Evolutionary conservation across 2,113 vertebrate genomes (phyloP).

Genomic region (Phalacrocorax aristotelis): DNA sequence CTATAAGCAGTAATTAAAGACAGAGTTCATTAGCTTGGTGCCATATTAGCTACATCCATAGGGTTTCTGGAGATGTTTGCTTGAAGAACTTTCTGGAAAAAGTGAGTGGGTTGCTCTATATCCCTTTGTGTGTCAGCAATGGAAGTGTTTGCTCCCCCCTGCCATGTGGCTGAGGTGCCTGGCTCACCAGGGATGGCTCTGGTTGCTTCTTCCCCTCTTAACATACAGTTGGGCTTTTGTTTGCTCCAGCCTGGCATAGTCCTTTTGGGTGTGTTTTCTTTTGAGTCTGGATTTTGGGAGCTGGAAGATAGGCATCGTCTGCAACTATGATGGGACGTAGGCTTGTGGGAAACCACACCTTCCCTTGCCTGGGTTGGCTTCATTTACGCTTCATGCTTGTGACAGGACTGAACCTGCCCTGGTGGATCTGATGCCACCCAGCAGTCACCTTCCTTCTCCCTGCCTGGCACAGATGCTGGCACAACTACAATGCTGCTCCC

Average conservation of each 20-base stretch:
- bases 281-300: not conserved
- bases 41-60: not conserved
- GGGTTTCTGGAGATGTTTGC: not conserved
- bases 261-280: not conserved
- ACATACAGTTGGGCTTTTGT: not conserved
- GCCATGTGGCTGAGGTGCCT: not conserved
- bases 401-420: not conserved
- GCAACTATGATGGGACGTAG: not conserved
- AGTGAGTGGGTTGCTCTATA: not conserved
- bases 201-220: not conserved
- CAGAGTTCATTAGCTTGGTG: not conserved
- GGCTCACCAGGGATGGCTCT: rapidly evolving
- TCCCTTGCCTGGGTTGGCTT: not conserved
- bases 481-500: not conserved
- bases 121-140: not conserved
- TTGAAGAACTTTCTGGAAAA: not conserved
- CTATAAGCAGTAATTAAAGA: not conserved
- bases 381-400: not conserved
- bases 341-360: not conserved
- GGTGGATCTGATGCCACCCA: not conserved
- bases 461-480: constrained; percentile 2
- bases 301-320: not conserved
- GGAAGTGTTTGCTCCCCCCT: not conserved
- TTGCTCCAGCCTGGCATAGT: not conserved
- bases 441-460: not conserved